Base-by-base conservation (phyloP, 2,113 vertebrate genomes). In the Onychostoma macrolepis region DNA sequence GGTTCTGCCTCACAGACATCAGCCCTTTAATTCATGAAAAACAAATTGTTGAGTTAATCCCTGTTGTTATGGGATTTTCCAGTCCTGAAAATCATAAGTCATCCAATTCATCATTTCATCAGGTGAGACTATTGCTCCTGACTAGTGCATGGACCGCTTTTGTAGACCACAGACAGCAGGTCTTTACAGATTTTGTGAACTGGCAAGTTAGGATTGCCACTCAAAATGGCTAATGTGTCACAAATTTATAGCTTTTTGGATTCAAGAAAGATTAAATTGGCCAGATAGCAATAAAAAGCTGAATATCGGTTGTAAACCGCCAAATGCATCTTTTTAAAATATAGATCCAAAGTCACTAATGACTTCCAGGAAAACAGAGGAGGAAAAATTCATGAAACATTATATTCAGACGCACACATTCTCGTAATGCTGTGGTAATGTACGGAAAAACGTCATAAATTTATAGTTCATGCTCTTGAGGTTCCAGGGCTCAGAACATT, bases 21-120 rank as follows among this genome's bases (percentile, higher is more conserved):
- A 85, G 38, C 82, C 72, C 50, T 77, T 78, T 84, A 30, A 84
- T 85, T 80, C 56, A 28, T 76, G 56, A 56, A 75, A 86, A 41
- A 63, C 72, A 85, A 88, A 83, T 82, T 88, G 36, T 58, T 80
- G 28, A 45, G 4, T 65, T 91, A 85, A 89, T 91, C 88, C 80
- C 56, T 74, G 28, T 43, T 87, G 89, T 69, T 87, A 4, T 38
- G 63, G 61, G 72, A 82, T 58, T 85, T 87, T 82, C 77, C 88
- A 85, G 82, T 88, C 77, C 30, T 77, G 38, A 82, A 38, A 61
- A 80, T n/a, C 71, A 76, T 36, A 79, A 65, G 77, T 74, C 63
- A 79, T 28, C 30, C 41, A 48, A 58, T 83, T 50, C 67, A 80
- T 76, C 10, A 77, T 87, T 89, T 87, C 61, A 89, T 87, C 87